Base-by-base conservation (phyloP, 1,140 invertebrate species). In the Eurosta solidaginis region DNA sequence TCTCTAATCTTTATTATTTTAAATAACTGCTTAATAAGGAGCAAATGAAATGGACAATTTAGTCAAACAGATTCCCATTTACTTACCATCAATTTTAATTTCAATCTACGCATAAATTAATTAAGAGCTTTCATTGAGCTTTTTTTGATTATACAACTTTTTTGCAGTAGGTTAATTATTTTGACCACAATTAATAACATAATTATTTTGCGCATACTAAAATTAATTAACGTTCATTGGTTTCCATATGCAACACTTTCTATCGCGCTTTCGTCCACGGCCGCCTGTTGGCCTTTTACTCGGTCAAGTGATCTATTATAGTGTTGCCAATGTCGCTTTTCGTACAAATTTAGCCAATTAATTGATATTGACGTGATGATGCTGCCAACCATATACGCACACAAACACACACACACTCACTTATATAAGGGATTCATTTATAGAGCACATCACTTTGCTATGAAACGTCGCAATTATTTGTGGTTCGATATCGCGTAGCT, bases 341-440 rank as follows among this genome's bases (percentile, higher is more conserved):
- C 33, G 12, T 36, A 68, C 40, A 68, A 68, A 68, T 68, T 68
- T 40, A 40, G 59, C 59, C 59, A 68, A 68, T 68, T 68, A 68
- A 42, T 68, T 68, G 29, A 7, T 20, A 42, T 10, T 42, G 59
- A 36, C 59, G 40, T 68, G 59, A 36, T 20, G 59, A n/a, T 10
- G 20, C 10, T 54, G 20, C 50, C 20, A 27, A 12, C 1, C 22
- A 3, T 12, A 0, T 1, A 27, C 25, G 27, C 22, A 27, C 50
- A 54, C 49, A 25, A n/a, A 52, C 50, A 54, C n/a, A 17, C 4
- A 14, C 5, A 25, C 49, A 52, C 49, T 22, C 59, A 63, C 59
- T 17, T 17, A 33, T 33, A 40, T 33, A 63, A 54, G 22, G 25
- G 20, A 22, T 52, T 22, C 25, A 9, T 52, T 22, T 49, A 49